Evolutionary conservation across 2,113 vertebrate genomes (phyloP).

Genomic region (Abramis brama): DNA sequence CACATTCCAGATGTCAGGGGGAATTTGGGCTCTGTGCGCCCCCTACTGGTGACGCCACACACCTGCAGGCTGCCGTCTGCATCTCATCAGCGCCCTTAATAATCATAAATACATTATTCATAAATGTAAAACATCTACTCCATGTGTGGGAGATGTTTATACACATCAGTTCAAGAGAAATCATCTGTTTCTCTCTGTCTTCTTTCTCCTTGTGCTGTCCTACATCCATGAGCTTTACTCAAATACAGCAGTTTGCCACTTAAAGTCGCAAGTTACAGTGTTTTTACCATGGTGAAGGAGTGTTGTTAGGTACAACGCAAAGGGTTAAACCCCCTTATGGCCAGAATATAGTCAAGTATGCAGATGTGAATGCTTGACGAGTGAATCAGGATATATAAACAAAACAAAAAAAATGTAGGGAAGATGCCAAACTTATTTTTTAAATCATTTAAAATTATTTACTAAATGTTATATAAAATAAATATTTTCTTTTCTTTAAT

Average conservation of each 20-base stretch:
- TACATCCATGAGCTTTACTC: background rate
- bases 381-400: background rate
- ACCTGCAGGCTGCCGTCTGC: constrained; percentile 67
- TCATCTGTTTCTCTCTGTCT: background rate
- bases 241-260: background rate
- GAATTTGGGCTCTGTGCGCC: constrained; percentile 72
- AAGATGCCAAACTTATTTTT: background rate
- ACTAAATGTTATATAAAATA: background rate
- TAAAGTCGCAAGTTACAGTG: background rate
- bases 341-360: background rate
- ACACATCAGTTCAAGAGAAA: background rate
- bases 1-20: constrained; percentile 61
- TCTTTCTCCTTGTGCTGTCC: background rate
- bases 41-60: constrained; percentile 71
- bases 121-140: constrained; percentile 8
- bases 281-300: no score
- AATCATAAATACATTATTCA: background rate
- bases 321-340: no score
- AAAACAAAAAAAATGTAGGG: background rate
- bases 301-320: background rate
- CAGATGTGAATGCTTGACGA: background rate
- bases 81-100: constrained; percentile 37
- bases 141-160: background rate
- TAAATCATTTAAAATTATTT: background rate
- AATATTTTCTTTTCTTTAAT: background rate